A percentile compares a stretch with the other conserved stretches of the same genome.
phyloP scores from a whole-genome alignment of 2,797 vertebrate species.

The Tarsius wallacei region DNA sequence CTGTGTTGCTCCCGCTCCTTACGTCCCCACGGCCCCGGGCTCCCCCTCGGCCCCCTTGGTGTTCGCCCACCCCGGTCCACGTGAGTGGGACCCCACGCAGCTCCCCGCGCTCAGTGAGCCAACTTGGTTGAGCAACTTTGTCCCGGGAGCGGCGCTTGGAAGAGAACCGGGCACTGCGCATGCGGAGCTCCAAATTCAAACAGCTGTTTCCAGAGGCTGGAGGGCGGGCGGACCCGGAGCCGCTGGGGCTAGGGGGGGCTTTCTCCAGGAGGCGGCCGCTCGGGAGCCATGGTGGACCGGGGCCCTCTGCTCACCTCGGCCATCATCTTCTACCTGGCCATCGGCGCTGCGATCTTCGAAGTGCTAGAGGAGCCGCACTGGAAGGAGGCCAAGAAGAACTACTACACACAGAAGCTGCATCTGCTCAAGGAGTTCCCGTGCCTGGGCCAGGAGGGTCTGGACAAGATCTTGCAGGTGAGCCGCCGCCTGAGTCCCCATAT shows the following conservation, averaged over 20 bases:
- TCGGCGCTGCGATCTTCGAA: conserved; percentile 99
- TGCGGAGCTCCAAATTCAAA: conserved; percentile 91
- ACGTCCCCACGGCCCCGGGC: background rate
- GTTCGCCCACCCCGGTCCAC: background rate
- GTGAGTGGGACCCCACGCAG: background rate
- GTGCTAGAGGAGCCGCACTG: conserved; percentile 98
- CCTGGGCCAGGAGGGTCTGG: conserved; percentile 94
- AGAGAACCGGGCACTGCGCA: conserved; percentile 85
- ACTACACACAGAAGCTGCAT: conserved; percentile 91
- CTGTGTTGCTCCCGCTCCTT: background rate
- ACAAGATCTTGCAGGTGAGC: conserved; percentile 96
- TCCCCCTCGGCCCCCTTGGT: background rate
- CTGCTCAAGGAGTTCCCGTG: conserved; percentile 96
- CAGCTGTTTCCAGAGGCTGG: conserved; percentile 83
- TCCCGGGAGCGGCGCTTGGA: conserved; percentile 31
- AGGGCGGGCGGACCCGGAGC: conserved; percentile 64
- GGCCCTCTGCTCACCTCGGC: conserved; percentile 98
- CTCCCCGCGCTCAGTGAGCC: background rate
- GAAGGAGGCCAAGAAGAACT: conserved; percentile 93
- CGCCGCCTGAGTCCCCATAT: background rate
- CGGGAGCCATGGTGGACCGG: conserved; percentile 96
- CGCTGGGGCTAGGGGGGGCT: conserved; percentile 38
- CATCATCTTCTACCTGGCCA: conserved; percentile 99
- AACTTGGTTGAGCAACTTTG: conserved; percentile 71
- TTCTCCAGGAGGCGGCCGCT: conserved; percentile 1